Percentiles rank a stretch among this genome's conserved stretches.
phyloP scores from a whole-genome alignment of 2,113 vertebrate genomes.

The Cottus gobio region DNA sequence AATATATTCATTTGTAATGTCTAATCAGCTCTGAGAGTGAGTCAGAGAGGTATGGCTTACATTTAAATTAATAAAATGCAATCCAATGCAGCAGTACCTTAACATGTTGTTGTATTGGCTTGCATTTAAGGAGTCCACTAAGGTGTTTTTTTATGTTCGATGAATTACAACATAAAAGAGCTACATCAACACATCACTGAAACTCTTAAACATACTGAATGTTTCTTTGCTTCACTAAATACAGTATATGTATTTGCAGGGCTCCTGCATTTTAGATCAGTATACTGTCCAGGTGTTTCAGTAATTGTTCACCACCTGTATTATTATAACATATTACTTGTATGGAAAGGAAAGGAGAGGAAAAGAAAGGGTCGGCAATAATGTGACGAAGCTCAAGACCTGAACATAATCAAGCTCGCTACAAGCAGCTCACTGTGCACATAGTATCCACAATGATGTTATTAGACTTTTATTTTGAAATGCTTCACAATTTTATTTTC shows the following conservation, averaged over 20 bases:
- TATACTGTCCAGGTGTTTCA: not conserved
- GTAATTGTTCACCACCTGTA: not conserved
- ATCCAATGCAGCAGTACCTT: not conserved
- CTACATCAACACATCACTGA: not conserved
- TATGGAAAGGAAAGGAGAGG: not conserved
- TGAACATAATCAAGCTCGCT: not conserved
- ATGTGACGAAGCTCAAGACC: not conserved
- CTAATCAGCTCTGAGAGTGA: not conserved
- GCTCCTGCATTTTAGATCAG: not conserved
- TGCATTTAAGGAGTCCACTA: not conserved
- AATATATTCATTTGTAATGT: not conserved
- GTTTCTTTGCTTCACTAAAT: not conserved
- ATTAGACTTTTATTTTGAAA: constrained; percentile 9
- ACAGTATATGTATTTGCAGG: not conserved
- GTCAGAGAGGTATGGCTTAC: not conserved
- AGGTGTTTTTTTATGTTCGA: not conserved
- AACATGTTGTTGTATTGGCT: not conserved
- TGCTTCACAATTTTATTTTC: not conserved
- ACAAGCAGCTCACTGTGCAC: not conserved
- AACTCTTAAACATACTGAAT: not conserved
- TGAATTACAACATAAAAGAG: not conserved
- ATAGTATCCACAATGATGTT: not conserved
- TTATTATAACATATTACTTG: not conserved
- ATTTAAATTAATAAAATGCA: not conserved
- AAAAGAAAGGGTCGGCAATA: too few relatives aligned